phyloP scores from a whole-genome alignment of 37 sponge, comb jelly and placozoan genomes.

The Spongilla lacustris region DNA sequence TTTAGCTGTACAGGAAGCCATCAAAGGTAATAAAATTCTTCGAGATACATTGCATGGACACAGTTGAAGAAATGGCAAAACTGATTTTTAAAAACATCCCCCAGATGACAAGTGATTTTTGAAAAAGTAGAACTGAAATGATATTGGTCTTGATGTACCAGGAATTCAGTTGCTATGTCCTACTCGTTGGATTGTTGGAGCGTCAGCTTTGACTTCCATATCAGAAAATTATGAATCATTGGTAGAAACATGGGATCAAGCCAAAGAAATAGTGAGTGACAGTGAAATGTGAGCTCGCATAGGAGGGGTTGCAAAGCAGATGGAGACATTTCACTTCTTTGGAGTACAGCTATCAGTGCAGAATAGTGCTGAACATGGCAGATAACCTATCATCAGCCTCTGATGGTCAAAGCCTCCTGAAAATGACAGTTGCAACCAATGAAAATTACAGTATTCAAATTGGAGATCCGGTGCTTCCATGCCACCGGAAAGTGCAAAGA shows the following conservation, averaged over 20 bases:
- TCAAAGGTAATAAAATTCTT: constrained; percentile 41
- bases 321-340: constrained; percentile 61
- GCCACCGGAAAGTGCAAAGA: too few species aligned
- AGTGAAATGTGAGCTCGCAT: constrained; percentile 59
- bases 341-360: constrained; percentile 35
- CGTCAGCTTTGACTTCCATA: constrained; percentile 31
- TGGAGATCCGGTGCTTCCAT: too few species aligned
- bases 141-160: constrained; percentile 33
- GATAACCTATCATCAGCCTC: constrained; percentile 7
- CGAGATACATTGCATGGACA: constrained; percentile 45
- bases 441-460: too few species aligned
- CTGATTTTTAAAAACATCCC: constrained; percentile 45
- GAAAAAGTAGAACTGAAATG: too few species aligned
- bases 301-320: constrained; percentile 55
- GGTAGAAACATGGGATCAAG: constrained; percentile 16
- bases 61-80: constrained; percentile 56
- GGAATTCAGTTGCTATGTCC: constrained; percentile 61
- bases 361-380: not conserved
- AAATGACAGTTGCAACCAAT: not conserved
- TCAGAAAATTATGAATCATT: constrained; percentile 43
- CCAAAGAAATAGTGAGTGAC: constrained; percentile 23
- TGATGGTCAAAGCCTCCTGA: not conserved
- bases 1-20: constrained; percentile 41
- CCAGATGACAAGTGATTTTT: too few species aligned
- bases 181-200: constrained; percentile 69